Conservation (phyloP, 2,113 vertebrate genomes). For the Siniperca chuatsi region DNA sequence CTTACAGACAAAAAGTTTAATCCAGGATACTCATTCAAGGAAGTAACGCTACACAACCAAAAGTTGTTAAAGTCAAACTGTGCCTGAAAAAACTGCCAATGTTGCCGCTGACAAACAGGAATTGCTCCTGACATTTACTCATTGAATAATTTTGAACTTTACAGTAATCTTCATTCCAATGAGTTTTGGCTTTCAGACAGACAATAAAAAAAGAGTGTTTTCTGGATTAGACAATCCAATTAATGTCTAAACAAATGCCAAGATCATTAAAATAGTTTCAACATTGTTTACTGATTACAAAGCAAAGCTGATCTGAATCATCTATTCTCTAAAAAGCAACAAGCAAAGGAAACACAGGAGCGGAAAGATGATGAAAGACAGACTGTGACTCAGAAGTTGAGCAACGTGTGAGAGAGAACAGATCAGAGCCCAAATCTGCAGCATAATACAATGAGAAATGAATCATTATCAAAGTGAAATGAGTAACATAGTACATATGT, state of each 20-base stretch:
- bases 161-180: neutral
- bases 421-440: neutral
- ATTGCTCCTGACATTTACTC: neutral
- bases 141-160: neutral
- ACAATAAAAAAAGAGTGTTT: neutral
- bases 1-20: neutral
- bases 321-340: constrained; percentile 2
- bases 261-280: constrained; percentile 25
- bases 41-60: constrained; percentile 1
- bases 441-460: constrained; percentile 4
- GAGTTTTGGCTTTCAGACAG: neutral
- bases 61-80: neutral
- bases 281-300: constrained; percentile 26
- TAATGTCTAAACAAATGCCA: neutral
- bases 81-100: neutral
- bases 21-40: neutral
- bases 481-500: constrained; percentile 4
- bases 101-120: constrained; percentile 6
- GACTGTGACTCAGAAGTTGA: constrained; percentile 37
- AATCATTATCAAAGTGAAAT: constrained; percentile 15
- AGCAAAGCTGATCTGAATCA: constrained; percentile 30
- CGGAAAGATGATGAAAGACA: neutral
- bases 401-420: neutral
- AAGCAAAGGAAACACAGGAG: neutral
- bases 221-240: neutral